Evolutionary conservation across 2,797 vertebrate species (phyloP).

Genomic region (Calcarius lapponicus): DNA sequence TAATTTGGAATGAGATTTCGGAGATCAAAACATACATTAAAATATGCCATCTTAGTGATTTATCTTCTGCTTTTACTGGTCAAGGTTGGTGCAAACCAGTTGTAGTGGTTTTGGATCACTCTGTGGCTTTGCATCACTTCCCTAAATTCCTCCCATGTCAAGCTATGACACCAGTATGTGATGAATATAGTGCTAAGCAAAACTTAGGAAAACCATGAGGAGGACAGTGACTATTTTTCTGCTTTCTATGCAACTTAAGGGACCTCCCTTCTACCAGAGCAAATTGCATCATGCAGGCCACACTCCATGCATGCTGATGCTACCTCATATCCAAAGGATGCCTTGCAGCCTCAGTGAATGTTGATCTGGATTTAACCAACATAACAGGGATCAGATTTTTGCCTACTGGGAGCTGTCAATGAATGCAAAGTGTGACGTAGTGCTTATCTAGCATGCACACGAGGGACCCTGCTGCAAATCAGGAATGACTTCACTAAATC

Average conservation of each 20-base stretch:
- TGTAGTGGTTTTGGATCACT: background rate
- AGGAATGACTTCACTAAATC: slow-evolving; percentile 58
- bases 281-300: background rate
- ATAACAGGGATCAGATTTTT: slow-evolving; percentile 50
- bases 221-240: background rate
- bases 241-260: background rate
- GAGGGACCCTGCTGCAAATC: slow-evolving; percentile 58
- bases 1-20: background rate
- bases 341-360: slow-evolving; percentile 37
- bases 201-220: background rate
- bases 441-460: slow-evolving; percentile 46
- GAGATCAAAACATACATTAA: background rate
- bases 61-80: background rate
- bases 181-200: background rate
- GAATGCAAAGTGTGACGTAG: slow-evolving; percentile 57
- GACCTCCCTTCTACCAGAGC: background rate
- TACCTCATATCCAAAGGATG: slow-evolving; percentile 5
- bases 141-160: background rate
- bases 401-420: slow-evolving; percentile 38
- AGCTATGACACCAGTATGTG: background rate
- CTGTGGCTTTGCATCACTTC: background rate
- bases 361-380: slow-evolving; percentile 50
- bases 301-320: background rate
- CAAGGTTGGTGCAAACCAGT: background rate
- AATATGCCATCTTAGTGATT: background rate